These are phyloP conservation scores for Caenorhabditis drosophilae DNA, from an alignment of 2,888 invertebrate species.

Conservation along the genomic window DNA sequence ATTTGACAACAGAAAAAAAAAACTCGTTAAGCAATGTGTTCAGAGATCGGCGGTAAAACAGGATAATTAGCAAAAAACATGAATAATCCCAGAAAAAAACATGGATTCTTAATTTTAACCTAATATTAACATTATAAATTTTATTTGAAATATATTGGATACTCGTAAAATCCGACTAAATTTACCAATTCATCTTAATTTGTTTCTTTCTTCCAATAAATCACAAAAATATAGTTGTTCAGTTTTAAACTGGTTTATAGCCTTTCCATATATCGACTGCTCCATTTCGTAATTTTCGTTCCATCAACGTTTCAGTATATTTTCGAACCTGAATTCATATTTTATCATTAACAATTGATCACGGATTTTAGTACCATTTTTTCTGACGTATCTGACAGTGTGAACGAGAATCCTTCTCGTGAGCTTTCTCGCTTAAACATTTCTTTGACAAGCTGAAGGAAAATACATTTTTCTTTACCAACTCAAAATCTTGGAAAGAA, in stretches of 20 bases:
- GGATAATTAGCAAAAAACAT: no score
- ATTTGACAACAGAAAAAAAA: no score
- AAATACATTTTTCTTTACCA: neutral
- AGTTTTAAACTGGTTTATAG: conserved; percentile 6
- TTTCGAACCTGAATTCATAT: conserved; percentile 36
- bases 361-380: conserved; percentile 26
- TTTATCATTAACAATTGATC: neutral
- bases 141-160: no score
- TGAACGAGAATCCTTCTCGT: conserved; percentile 13
- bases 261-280: conserved; percentile 43
- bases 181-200: no score
- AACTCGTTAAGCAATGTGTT: no score
- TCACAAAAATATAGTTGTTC: no score
- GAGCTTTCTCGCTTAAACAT: conserved; percentile 28
- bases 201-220: no score
- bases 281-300: conserved; percentile 33
- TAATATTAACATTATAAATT: no score
- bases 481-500: neutral
- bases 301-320: conserved; percentile 30
- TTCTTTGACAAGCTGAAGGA: conserved; percentile 17
- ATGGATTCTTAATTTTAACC: no score
- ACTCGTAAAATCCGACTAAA: no score
- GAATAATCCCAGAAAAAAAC: no score
- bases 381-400: conserved; percentile 10
- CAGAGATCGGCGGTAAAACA: no score